Percentiles rank a stretch among this genome's conserved stretches.
These are phyloP conservation scores for Microchrysa polita DNA, from an alignment of 2,888 invertebrate species.

Conservation along the genomic window DNA sequence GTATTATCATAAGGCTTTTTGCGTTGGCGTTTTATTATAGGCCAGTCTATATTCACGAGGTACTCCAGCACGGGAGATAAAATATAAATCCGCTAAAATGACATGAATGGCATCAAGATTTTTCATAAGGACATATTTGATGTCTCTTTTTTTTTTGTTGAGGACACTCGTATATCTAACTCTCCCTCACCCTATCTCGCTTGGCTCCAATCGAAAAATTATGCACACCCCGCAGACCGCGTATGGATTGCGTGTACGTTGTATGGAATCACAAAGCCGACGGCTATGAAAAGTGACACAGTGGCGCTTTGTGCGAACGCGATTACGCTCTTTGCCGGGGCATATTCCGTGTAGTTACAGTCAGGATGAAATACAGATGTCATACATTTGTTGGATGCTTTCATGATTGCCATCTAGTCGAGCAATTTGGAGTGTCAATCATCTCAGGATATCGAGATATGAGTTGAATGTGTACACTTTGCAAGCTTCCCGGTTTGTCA, in stretches of 20 bases:
- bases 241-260: not conserved
- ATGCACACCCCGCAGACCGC: not conserved
- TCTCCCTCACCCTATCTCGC: not conserved
- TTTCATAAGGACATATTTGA: not conserved
- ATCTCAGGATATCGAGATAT: not conserved
- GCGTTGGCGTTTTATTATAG: not conserved
- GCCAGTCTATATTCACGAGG: not conserved
- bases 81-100: not conserved
- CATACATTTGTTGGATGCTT: slow-evolving; percentile 29
- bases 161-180: too few species aligned
- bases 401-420: slow-evolving; percentile 11
- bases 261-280: not conserved
- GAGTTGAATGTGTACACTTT: slow-evolving; percentile 9
- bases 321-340: slow-evolving; percentile 15
- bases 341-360: slow-evolving; percentile 15
- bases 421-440: not conserved
- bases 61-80: not conserved
- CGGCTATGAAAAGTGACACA: slow-evolving; percentile 5
- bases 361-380: slow-evolving; percentile 41
- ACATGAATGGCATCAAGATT: not conserved
- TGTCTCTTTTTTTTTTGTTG: slow-evolving; percentile 1
- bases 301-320: slow-evolving; percentile 27
- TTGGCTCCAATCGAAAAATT: not conserved
- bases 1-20: not conserved
- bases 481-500: slow-evolving; percentile 28